Conservation (phyloP, 2,888 invertebrate genomes). For the Drosophila phalerata region DNA sequence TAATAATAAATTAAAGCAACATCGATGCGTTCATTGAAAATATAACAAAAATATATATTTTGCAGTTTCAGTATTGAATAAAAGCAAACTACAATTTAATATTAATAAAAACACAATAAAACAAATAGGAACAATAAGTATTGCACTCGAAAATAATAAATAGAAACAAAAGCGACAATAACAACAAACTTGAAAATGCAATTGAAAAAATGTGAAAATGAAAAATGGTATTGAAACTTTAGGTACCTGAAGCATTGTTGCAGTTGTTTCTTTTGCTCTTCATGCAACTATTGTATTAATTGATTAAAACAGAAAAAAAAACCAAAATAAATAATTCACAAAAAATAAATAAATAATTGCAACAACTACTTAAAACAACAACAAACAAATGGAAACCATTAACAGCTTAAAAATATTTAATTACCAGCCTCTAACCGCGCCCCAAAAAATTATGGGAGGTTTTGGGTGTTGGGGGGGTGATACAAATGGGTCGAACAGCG, state of each 20-base stretch:
- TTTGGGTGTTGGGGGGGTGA: neutral
- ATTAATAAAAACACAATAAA: slow-evolving; percentile 35
- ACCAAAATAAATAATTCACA: neutral
- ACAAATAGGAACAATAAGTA: slow-evolving; percentile 1
- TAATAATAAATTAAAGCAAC: neutral
- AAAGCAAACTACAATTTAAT: neutral
- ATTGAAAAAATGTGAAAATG: slow-evolving; percentile 46
- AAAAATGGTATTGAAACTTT: neutral
- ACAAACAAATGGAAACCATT: slow-evolving; percentile 75
- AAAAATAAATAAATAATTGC: slow-evolving; percentile 59
- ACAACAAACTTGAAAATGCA: slow-evolving; percentile 43
- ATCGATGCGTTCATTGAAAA: neutral
- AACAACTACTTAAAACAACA: slow-evolving; percentile 73
- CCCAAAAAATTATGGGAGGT: slow-evolving; percentile 12
- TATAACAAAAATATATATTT: neutral
- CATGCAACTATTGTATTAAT: slow-evolving; percentile 29
- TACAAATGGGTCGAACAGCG: slow-evolving; percentile 14
- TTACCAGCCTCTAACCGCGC: slow-evolving; percentile 55
- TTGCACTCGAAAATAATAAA: slow-evolving; percentile 42
- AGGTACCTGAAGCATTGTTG: slow-evolving; percentile 14
- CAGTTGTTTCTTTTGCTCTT: slow-evolving; percentile 14
- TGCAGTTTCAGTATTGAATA: slow-evolving; percentile 2
- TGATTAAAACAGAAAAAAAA: slow-evolving; percentile 41
- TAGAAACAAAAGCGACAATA: slow-evolving; percentile 36
- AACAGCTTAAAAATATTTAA: slow-evolving; percentile 82